Evolutionary conservation across 2,797 vertebrate species (phyloP).

Genomic region (Sus cebifrons): DNA sequence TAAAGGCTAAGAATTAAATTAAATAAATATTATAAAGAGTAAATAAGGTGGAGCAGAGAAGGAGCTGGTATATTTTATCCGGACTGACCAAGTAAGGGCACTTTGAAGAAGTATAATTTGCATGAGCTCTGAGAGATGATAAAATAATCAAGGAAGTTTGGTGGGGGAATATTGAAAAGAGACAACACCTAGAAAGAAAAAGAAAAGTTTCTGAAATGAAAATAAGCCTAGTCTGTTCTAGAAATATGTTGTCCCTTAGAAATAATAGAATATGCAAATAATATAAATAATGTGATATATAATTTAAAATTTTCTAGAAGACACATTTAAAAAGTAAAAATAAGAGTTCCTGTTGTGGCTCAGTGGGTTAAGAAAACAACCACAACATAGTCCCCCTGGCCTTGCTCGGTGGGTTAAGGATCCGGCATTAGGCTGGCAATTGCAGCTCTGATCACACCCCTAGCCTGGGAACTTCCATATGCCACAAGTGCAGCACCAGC

Average conservation of each 20-base stretch:
- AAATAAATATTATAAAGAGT: background rate
- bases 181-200: background rate
- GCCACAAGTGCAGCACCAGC: no score
- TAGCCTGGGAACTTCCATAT: no score
- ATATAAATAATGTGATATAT: background rate
- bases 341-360: background rate
- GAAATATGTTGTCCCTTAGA: background rate
- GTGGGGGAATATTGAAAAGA: background rate
- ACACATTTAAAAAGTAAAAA: conserved; percentile 9
- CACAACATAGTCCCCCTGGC: no score
- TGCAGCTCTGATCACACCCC: no score
- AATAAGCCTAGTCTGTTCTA: background rate
- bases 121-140: background rate
- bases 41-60: background rate
- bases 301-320: background rate
- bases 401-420: no score
- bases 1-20: background rate
- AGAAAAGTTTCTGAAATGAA: background rate
- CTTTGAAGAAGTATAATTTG: background rate
- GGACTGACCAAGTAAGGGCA: background rate
- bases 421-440: no score
- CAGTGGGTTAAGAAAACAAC: no score
- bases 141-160: background rate
- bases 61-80: background rate
- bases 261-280: background rate